Percentiles rank a stretch among this genome's conserved stretches.
phyloP scores from a whole-genome alignment of 2,113 vertebrate species.

The Pteruthius melanotis region DNA sequence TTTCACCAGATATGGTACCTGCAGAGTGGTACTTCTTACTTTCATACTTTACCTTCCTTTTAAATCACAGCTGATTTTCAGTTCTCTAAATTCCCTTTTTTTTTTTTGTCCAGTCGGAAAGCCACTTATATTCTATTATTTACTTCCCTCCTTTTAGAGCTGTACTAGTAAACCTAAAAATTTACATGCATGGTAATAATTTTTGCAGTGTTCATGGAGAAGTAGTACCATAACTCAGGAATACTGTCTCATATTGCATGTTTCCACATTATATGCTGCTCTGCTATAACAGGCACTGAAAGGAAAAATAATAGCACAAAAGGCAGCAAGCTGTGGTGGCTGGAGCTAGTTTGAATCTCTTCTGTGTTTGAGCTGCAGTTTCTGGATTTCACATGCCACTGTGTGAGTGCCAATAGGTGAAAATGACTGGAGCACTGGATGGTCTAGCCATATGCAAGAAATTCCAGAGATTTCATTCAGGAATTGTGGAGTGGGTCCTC shows the following conservation, averaged over 20 bases:
- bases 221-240: background rate
- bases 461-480: background rate
- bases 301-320: background rate
- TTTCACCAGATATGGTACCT: background rate
- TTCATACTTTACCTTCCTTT: background rate
- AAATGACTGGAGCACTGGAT: background rate
- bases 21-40: background rate
- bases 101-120: background rate
- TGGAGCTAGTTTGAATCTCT: background rate
- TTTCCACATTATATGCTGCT: background rate
- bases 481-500: background rate
- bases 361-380: background rate
- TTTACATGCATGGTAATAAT: background rate
- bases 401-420: background rate
- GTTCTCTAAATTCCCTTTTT: background rate
- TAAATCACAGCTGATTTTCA: slow-evolving; percentile 21
- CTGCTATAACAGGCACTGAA: background rate
- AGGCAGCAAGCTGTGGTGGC: background rate
- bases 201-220: background rate
- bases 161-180: background rate
- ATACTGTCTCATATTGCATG: background rate
- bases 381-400: background rate
- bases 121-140: background rate
- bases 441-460: background rate
- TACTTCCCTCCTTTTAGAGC: background rate